Base-by-base conservation (phyloP, 2,797 vertebrate species). In the Rallus crepitans region DNA sequence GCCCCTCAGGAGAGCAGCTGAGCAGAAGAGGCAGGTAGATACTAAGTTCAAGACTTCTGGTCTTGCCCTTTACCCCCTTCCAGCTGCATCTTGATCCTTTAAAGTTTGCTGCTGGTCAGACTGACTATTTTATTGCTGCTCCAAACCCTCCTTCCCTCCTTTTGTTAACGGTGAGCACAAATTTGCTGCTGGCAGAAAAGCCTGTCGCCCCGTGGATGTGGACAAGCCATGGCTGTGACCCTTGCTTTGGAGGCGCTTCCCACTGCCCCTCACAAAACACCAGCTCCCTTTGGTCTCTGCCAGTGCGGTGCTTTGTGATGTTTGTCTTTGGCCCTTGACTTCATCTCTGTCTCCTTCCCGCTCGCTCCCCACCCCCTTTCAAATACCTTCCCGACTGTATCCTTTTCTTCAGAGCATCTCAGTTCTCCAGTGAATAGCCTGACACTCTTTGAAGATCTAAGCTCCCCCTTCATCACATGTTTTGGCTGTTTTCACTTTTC, bases 261-360 rank as follows among this genome's bases (percentile, higher is more conserved):
- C 1, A 0, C 30, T 52, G 17, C 57, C 6, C 2, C 23, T 24
- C 20, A 14, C 0, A 15, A 21, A 78, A 75, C 7, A 1, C 0
- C 0, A 4, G 28, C 12, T 84, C 37, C 14, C 68, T 84, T 84
- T 70, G 19, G 47, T 59, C 24, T 63, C 47, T 2, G 4, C 28
- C 21, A 35, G 28, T 4, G 1, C n/a, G 0, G 0, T 9, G 30
- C 18, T 50, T 28, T 50, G 31, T 81, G 73, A 15, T 17, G 6
- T 18, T 73, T 64, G 23, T 50, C 42, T 87, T 50, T 19, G 27
- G n/a, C 71, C 50, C 52, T 84, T 69, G 13, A 52, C 55, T 92
- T 71, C 35, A 40, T 33, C 42, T 42, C 47, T 84, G 12, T 8
- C 39, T 70, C 33, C 24, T 83, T 93, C 28, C 61, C 6, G 5